Evolutionary conservation across 2,113 vertebrate genomes (phyloP).

Genomic region (Aptenodytes patagonicus): DNA sequence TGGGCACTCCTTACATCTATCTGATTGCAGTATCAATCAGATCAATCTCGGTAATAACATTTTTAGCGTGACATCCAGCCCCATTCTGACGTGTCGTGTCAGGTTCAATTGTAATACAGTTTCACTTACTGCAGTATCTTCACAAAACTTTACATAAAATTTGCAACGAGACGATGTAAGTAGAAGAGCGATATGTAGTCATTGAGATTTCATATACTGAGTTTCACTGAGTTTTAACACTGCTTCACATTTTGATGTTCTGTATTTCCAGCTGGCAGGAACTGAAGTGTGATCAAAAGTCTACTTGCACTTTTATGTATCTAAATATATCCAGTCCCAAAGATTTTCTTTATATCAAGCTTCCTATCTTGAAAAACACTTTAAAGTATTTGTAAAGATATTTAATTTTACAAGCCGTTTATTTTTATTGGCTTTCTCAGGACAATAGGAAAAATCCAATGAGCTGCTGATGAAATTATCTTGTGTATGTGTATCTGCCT

Average conservation of each 20-base stretch:
- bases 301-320: background rate
- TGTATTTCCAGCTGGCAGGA: slow-evolving; percentile 49
- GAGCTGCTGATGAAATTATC: background rate
- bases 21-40: background rate
- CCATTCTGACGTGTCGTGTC: background rate
- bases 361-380: background rate
- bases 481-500: background rate
- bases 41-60: background rate
- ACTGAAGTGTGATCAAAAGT: slow-evolving; percentile 37
- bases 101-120: background rate
- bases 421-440: background rate
- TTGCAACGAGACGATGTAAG: background rate
- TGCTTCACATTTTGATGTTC: slow-evolving; percentile 10
- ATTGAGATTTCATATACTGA: background rate
- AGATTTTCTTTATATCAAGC: slow-evolving; percentile 18
- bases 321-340: slow-evolving; percentile 39
- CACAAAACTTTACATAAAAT: background rate
- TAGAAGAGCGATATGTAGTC: background rate
- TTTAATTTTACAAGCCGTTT: background rate
- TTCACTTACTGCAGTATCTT: background rate
- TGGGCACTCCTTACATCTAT: background rate
- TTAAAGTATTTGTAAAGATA: background rate
- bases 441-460: background rate
- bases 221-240: background rate
- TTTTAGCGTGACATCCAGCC: background rate